These are phyloP conservation scores for Papilio polytes DNA, from an alignment of 1,140 invertebrate species.

Conservation along the genomic window DNA sequence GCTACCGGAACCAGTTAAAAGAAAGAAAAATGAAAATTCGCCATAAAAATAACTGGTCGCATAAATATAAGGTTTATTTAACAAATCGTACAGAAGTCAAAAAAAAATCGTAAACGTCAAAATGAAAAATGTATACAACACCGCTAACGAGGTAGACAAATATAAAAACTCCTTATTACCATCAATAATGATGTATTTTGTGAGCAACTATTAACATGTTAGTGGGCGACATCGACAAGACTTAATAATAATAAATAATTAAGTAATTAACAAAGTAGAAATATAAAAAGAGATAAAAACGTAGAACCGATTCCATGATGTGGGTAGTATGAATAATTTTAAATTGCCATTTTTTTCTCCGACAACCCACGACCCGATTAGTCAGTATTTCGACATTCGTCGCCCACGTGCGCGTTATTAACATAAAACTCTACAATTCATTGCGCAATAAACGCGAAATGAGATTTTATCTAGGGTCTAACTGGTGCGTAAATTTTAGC, in stretches of 20 bases:
- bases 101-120: constrained; percentile 51
- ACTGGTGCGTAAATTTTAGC: constrained; percentile 56
- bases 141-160: constrained; percentile 54
- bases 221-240: constrained; percentile 55
- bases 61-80: constrained; percentile 11
- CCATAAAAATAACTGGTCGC: constrained; percentile 5
- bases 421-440: constrained; percentile 80
- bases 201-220: constrained; percentile 27
- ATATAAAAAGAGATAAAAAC: constrained; percentile 62
- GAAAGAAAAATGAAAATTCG: not conserved
- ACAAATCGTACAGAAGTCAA: constrained; percentile 50
- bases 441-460: constrained; percentile 77
- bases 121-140: constrained; percentile 58
- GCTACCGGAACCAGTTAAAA: not conserved
- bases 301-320: constrained; percentile 64
- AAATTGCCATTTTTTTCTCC: constrained; percentile 78
- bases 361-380: constrained; percentile 76
- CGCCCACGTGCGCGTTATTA: constrained; percentile 73
- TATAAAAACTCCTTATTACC: constrained; percentile 36
- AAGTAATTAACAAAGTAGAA: constrained; percentile 75
- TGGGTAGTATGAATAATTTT: constrained; percentile 80
- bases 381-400: constrained; percentile 80
- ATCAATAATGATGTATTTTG: constrained; percentile 5
- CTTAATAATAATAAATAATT: constrained; percentile 64
- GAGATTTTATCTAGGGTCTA: constrained; percentile 77